A percentile compares a stretch with the other conserved stretches of the same genome.
These are phyloP conservation scores for Motacilla tschutschensis DNA, from an alignment of 2,113 vertebrate species.

Conservation along the genomic window DNA sequence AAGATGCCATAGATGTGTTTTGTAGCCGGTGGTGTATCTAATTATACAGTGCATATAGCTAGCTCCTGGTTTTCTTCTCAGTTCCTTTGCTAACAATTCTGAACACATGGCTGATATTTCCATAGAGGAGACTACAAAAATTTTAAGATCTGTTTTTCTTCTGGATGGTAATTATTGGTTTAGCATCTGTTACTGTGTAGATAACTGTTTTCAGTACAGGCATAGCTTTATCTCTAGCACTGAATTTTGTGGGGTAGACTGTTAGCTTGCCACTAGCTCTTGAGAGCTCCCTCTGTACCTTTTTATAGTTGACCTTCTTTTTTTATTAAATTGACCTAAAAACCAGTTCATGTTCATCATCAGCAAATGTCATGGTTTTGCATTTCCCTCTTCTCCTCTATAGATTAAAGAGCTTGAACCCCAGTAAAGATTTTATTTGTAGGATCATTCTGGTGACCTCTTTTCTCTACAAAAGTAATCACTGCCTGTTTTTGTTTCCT, in stretches of 20 bases:
- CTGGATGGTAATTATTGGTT: background rate
- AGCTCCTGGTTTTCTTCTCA: background rate
- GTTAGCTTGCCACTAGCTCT: background rate
- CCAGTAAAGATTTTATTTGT: background rate
- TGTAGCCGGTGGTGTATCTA: background rate
- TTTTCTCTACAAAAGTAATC: background rate
- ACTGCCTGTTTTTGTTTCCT: background rate
- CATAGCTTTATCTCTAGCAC: background rate
- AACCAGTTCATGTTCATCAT: background rate
- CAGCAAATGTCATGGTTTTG: background rate
- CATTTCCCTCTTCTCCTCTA: background rate
- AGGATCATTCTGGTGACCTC: background rate
- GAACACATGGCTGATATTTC: background rate
- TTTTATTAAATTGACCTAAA: constrained; percentile 14
- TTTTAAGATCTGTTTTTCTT: background rate
- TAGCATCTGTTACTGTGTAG: background rate
- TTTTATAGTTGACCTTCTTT: background rate
- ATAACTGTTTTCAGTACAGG: background rate
- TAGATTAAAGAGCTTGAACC: background rate
- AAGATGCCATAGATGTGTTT: background rate
- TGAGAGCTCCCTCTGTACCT: background rate
- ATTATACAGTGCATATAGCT: background rate
- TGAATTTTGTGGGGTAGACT: background rate
- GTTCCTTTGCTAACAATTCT: background rate
- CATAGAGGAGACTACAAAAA: background rate